Evolutionary conservation across 2,797 vertebrate genomes (phyloP).

Genomic region (Notolabrus celidotus): DNA sequence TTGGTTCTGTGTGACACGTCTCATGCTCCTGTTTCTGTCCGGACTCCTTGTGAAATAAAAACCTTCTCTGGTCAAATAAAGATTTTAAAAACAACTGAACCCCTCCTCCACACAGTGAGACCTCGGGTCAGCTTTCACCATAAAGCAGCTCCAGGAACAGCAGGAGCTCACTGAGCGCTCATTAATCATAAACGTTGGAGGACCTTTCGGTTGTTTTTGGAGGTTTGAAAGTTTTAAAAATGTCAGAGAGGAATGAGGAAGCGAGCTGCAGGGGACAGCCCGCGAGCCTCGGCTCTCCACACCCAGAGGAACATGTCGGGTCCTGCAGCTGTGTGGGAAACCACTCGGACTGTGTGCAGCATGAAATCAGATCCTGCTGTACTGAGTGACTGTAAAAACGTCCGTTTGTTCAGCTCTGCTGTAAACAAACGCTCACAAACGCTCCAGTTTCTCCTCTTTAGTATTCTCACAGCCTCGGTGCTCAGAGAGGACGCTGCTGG

Average conservation of each 20-base stretch:
- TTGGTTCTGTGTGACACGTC: too few species aligned
- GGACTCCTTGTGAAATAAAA: not conserved
- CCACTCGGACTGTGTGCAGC: not conserved
- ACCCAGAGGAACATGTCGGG: not conserved
- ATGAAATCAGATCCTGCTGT: not conserved
- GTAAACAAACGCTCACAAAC: not conserved
- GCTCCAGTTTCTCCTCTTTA: not conserved
- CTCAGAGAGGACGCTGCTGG: not conserved
- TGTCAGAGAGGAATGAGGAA: not conserved
- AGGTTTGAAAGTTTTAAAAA: not conserved
- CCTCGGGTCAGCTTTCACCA: not conserved
- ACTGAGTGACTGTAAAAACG: not conserved
- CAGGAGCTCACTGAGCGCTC: not conserved
- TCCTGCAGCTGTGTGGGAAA: not conserved
- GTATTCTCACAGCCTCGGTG: not conserved
- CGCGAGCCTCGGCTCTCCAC: too few species aligned
- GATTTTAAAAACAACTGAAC: not conserved
- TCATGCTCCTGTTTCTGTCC: too few species aligned
- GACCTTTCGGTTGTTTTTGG: not conserved
- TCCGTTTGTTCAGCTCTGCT: not conserved
- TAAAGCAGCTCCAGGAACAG: not conserved
- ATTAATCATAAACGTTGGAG: not conserved
- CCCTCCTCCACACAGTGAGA: not conserved
- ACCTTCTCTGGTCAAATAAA: too few species aligned
- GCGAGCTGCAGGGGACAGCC: not conserved